A percentile compares a stretch with the other conserved stretches of the same genome.
These are phyloP conservation scores for Griposia aprilina DNA, from an alignment of 2,888 invertebrate species.

Conservation along the genomic window DNA sequence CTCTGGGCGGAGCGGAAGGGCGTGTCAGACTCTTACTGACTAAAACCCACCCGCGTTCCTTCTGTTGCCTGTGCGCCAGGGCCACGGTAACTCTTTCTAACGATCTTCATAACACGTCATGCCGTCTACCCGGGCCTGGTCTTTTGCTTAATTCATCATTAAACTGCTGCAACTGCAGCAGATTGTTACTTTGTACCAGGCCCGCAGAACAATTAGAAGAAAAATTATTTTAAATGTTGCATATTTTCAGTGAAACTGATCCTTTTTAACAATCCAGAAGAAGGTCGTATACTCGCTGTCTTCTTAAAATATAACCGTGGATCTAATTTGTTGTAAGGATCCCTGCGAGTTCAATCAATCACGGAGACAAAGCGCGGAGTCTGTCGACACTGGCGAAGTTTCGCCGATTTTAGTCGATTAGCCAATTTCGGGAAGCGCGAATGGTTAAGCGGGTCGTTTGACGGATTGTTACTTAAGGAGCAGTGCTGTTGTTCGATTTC, in stretches of 20 bases:
- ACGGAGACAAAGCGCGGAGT: slow-evolving; percentile 74
- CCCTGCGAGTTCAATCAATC: slow-evolving; percentile 76
- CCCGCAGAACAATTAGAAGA: too few species aligned
- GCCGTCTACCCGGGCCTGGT: too few species aligned
- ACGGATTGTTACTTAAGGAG: slow-evolving; percentile 70
- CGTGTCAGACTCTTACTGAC: too few species aligned
- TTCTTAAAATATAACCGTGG: slow-evolving; percentile 51
- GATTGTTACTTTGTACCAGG: not conserved
- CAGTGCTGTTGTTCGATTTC: slow-evolving; percentile 25
- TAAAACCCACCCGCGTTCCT: too few species aligned
- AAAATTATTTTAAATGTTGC: too few species aligned
- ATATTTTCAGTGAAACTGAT: not conserved
- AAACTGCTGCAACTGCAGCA: not conserved
- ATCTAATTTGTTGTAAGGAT: slow-evolving; percentile 72
- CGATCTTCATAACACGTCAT: too few species aligned
- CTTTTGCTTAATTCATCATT: too few species aligned
- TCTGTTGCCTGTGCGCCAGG: too few species aligned
- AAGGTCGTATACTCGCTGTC: slow-evolving; percentile 23
- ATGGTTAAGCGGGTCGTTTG: slow-evolving; percentile 68
- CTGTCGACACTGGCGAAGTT: slow-evolving; percentile 69
- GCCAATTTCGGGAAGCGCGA: slow-evolving; percentile 66
- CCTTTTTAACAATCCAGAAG: not conserved
- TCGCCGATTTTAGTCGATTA: slow-evolving; percentile 74
- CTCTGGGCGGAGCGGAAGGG: too few species aligned
- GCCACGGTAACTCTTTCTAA: too few species aligned